Conservation (phyloP, 2,888 invertebrate genomes). For the Rhagonycha lutea region DNA sequence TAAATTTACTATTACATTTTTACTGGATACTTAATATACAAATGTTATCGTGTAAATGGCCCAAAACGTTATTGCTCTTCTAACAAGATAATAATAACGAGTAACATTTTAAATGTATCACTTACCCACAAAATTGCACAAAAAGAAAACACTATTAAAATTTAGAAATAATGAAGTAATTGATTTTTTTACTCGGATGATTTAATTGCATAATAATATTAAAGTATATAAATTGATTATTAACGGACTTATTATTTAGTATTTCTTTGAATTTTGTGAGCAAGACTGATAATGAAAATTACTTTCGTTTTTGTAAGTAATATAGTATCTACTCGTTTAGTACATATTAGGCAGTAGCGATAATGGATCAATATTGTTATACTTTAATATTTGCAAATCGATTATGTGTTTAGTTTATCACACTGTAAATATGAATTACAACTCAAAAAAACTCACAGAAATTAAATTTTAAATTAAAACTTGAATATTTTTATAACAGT, state of each 20-base stretch:
- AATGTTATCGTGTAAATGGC: not conserved
- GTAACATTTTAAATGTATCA: not conserved
- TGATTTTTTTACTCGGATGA: conserved; percentile 12
- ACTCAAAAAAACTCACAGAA: not conserved
- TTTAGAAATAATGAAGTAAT: conserved; percentile 6
- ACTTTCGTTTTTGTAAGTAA: conserved; percentile 16
- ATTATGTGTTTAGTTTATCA: not conserved
- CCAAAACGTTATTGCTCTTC: not conserved
- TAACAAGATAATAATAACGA: not conserved
- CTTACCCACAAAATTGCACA: conserved; percentile 21
- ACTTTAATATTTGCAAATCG: not conserved
- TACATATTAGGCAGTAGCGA: not conserved
- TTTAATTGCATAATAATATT: conserved; percentile 18
- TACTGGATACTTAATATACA: not conserved
- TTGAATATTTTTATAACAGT: not conserved
- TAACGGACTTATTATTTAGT: conserved; percentile 8
- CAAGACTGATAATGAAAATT: conserved; percentile 6
- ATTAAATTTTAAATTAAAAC: not conserved
- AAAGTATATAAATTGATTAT: conserved; percentile 20
- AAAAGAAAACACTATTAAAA: conserved; percentile 9
- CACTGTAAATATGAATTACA: not conserved
- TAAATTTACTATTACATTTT: not conserved
- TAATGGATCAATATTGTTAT: not conserved
- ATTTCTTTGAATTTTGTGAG: conserved; percentile 2
- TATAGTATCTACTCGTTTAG: not conserved